Base-by-base conservation (phyloP, 2,888 invertebrate genomes). In the Aricia artaxerxes region DNA sequence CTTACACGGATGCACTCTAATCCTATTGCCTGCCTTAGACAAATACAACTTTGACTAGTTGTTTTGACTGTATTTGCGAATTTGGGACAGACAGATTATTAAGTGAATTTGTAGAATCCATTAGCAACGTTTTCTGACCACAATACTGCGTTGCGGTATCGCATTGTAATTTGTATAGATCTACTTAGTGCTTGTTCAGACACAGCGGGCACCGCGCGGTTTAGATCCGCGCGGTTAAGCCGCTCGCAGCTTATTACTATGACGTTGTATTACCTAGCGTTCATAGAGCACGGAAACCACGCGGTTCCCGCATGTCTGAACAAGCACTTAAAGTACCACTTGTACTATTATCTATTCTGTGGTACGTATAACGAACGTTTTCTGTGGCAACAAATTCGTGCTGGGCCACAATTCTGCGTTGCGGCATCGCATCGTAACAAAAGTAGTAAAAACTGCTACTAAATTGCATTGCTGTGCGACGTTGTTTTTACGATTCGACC, bases 1-100 rank as follows among this genome's bases (percentile, higher is more conserved):
- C 24, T 64, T 64, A 64, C 64, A 31, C 64, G 31, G 64, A 64
- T 64, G 64, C 64, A 64, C 64, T 64, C 31, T 31, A 64, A 64
- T 64, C 64, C 64, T 64, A 64, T 64, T 64, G 64, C 31, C 31
- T 0, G 64, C 64, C 31, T 64, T 64, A 31, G 31, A 24, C 64
- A 60, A n/a, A 60, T 24, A 7, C 7, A 24, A 11, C 31, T 31
- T 64, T 31, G 9, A 11, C 64, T 31, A 24, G 64, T 64, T 64
- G 64, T 64, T 61, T 61, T 64, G 64, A 31, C 64, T 11, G 64
- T 9, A 31, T 64, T 64, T 9, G 31, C 4, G 31, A 64, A 64
- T 31, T 24, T 24, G 24, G 3, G 57, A 57, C 57, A 57, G 16
- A 57, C 4, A 57, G 4, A 57, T 57, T 57, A 57, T 57, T 57